phyloP scores from a whole-genome alignment of 2,113 vertebrate species.

The Progne subis region DNA sequence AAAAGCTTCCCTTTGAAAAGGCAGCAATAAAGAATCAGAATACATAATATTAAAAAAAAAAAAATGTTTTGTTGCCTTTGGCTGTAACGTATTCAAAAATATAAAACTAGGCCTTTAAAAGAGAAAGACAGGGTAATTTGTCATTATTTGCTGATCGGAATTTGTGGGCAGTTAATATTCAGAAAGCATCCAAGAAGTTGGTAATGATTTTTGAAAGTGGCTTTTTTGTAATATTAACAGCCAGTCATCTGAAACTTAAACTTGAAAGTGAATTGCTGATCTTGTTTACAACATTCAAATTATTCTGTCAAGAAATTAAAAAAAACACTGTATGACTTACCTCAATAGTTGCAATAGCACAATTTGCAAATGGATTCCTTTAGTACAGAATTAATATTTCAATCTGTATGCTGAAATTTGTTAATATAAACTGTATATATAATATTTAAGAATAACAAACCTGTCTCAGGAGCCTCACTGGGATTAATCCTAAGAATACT shows the following conservation, averaged over 20 bases:
- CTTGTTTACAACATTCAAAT: background rate
- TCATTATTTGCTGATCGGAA: background rate
- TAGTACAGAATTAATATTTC: background rate
- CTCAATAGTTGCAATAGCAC: background rate
- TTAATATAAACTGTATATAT: background rate
- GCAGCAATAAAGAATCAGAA: background rate
- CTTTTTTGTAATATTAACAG: background rate
- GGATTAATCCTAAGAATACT: background rate
- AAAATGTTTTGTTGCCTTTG: background rate
- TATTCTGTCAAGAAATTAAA: background rate
- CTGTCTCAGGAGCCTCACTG: background rate
- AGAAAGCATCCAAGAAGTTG: background rate
- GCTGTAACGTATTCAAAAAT: background rate
- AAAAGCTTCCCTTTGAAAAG: constrained; percentile 12
- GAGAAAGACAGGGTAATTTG: background rate
- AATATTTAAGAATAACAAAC: background rate
- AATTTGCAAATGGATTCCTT: background rate
- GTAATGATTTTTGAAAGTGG: background rate
- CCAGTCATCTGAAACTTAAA: background rate
- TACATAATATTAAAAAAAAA: background rate
- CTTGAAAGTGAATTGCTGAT: constrained; percentile 5
- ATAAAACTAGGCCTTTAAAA: background rate
- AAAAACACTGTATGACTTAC: background rate
- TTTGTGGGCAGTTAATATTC: background rate
- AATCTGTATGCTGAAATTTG: background rate